phyloP scores from a whole-genome alignment of 2,888 invertebrate species.

The Thysanoteuthis rhombus region DNA sequence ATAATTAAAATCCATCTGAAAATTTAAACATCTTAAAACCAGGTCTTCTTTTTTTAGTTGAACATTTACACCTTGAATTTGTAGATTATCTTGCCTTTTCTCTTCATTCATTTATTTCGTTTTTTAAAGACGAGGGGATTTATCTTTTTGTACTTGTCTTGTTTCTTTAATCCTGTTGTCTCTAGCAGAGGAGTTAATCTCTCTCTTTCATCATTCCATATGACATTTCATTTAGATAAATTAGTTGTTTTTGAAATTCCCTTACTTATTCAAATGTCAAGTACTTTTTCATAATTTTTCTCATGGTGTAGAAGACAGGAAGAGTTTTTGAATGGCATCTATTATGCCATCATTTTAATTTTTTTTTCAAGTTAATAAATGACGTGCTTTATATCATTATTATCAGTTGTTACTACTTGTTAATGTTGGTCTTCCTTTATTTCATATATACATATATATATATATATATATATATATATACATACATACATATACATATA shows the following conservation, averaged over 20 bases:
- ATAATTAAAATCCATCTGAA: background rate
- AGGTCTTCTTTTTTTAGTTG: background rate
- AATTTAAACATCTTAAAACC: background rate
- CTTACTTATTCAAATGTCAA: background rate
- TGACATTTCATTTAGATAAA: background rate
- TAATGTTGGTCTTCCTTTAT: background rate
- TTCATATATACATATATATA: background rate
- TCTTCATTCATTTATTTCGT: background rate
- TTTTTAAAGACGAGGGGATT: background rate
- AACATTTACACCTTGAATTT: background rate
- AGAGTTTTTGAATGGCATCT: background rate
- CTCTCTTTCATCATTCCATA: background rate
- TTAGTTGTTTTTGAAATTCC: background rate
- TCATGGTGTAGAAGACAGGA: background rate
- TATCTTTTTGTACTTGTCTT: background rate
- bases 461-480: no score
- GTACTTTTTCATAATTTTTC: slow-evolving; percentile 12
- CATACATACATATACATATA: background rate
- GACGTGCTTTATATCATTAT: background rate
- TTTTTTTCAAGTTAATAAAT: background rate
- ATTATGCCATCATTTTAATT: background rate
- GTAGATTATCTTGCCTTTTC: background rate
- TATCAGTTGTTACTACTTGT: background rate
- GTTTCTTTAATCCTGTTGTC: background rate
- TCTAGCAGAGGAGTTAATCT: background rate